Conservation (phyloP, 2,797 vertebrate species). For the Pseudochromis fuscus region DNA sequence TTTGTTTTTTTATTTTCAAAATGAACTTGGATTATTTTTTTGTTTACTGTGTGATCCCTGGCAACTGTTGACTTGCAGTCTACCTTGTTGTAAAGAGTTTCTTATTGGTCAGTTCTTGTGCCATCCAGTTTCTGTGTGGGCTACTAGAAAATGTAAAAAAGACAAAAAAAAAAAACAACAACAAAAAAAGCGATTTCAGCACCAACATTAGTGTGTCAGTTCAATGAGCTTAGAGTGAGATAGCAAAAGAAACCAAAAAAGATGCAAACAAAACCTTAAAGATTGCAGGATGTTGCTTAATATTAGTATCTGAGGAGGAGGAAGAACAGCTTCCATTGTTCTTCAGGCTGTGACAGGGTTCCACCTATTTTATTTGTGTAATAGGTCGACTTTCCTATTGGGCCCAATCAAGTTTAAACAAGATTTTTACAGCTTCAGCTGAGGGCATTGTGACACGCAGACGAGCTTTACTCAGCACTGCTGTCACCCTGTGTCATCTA, state of each 20-base stretch:
- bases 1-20: slow-evolving; percentile 73
- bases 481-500: slow-evolving; percentile 68
- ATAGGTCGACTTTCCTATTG: slow-evolving; percentile 47
- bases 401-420: slow-evolving; percentile 53
- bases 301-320: slow-evolving; percentile 77
- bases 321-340: slow-evolving; percentile 57
- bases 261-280: slow-evolving; percentile 78
- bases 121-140: slow-evolving; percentile 90
- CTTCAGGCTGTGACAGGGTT: slow-evolving; percentile 64
- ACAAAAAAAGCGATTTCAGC: slow-evolving; percentile 80
- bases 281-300: slow-evolving; percentile 79
- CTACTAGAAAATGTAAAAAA: slow-evolving; percentile 83
- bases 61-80: slow-evolving; percentile 89
- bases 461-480: slow-evolving; percentile 72
- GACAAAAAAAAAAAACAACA: slow-evolving; percentile 56
- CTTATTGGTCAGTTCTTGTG: slow-evolving; percentile 91
- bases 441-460: slow-evolving; percentile 58
- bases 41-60: slow-evolving; percentile 88
- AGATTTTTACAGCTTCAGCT: slow-evolving; percentile 58
- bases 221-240: slow-evolving; percentile 88
- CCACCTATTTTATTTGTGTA: slow-evolving; percentile 66
- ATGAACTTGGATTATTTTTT: slow-evolving; percentile 80
- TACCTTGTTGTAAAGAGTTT: slow-evolving; percentile 91
- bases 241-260: slow-evolving; percentile 87
- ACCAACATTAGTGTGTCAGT: slow-evolving; percentile 89